Evolutionary conservation across 2,797 vertebrate species (phyloP).

Genomic region (Rhinogobio ventralis): DNA sequence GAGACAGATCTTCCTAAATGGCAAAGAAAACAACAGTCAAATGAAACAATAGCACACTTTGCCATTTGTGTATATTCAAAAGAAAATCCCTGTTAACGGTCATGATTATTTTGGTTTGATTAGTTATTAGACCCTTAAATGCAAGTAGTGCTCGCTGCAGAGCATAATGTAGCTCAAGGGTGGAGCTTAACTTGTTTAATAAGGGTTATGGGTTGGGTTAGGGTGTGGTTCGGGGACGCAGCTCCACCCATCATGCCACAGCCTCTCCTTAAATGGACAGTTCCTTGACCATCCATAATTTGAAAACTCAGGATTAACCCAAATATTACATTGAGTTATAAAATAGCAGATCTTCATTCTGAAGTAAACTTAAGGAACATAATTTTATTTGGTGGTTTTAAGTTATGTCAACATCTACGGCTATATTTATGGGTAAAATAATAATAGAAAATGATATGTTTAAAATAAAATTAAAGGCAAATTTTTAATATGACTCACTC

Average conservation of each 20-base stretch:
- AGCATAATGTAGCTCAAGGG: no score
- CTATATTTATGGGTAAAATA: background rate
- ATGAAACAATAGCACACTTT: background rate
- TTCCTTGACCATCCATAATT: background rate
- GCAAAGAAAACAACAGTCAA: constrained; percentile 22
- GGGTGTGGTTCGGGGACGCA: no score
- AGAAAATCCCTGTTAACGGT: background rate
- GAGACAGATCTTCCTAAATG: constrained; percentile 94
- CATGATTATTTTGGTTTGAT: background rate
- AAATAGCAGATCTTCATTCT: background rate
- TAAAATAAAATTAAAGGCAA: background rate
- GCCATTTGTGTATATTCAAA: background rate
- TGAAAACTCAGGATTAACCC: background rate
- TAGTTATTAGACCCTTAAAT: background rate
- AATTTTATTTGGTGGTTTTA: background rate
- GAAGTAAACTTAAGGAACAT: background rate
- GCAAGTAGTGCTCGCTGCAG: no score
- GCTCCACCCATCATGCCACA: no score
- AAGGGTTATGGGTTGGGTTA: no score
- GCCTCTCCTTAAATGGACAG: background rate
- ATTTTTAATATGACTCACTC: no score
- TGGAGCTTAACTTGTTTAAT: no score
- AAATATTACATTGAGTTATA: background rate
- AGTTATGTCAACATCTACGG: background rate
- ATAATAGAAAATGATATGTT: no score